Evolutionary conservation across 92 coral and sea anemone genomes (phyloP).

Genomic region (Pocillopora meandrina): DNA sequence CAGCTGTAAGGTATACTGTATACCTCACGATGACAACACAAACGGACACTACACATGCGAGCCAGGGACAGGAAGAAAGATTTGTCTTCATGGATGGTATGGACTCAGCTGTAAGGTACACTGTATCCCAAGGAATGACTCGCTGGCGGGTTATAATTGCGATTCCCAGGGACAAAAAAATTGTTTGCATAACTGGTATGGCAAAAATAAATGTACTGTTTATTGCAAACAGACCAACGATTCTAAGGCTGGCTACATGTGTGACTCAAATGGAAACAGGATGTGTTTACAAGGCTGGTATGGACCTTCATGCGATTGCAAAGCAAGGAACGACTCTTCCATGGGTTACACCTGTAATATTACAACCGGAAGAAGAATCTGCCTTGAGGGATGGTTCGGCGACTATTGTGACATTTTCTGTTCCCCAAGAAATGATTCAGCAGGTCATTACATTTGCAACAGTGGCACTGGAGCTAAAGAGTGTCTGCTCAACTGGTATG

Average conservation of each 20-base stretch:
- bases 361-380: slow-evolving; percentile 66
- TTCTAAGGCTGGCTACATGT: slow-evolving; percentile 55
- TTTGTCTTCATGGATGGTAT: slow-evolving; percentile 71
- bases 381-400: slow-evolving; percentile 76
- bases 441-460: slow-evolving; percentile 64
- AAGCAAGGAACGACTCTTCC: slow-evolving; percentile 64
- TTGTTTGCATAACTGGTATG: slow-evolving; percentile 79
- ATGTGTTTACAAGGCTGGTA: slow-evolving; percentile 73
- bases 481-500: slow-evolving; percentile 79
- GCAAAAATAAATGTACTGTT: slow-evolving; percentile 47
- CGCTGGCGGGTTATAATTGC: slow-evolving; percentile 62
- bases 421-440: slow-evolving; percentile 47
- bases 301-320: slow-evolving; percentile 84
- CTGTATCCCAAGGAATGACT: slow-evolving; percentile 60
- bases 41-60: slow-evolving; percentile 81
- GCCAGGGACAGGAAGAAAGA: slow-evolving; percentile 53
- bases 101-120: slow-evolving; percentile 65
- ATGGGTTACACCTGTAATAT: slow-evolving; percentile 64
- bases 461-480: slow-evolving; percentile 59
- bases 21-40: slow-evolving; percentile 76
- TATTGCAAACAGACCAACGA: slow-evolving; percentile 58
- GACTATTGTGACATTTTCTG: slow-evolving; percentile 54
- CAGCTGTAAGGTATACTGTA: slow-evolving; percentile 71
- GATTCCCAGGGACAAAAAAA: slow-evolving; percentile 65
- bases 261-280: slow-evolving; percentile 54